phyloP scores from a whole-genome alignment of 2,888 invertebrate species.

The Apantesis nais region DNA sequence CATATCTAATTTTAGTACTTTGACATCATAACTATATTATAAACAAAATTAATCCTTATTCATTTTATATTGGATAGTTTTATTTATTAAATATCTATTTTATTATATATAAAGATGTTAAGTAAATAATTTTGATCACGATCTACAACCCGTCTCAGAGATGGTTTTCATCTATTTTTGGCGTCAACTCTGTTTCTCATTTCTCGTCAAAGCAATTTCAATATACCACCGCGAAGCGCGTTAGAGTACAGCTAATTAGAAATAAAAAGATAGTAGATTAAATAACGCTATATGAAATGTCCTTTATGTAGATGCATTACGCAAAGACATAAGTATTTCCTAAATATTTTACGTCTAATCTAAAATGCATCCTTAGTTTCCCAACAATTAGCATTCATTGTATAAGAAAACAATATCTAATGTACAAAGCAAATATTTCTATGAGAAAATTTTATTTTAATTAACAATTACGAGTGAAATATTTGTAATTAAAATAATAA shows the following conservation, averaged over 20 bases:
- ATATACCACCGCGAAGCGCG: no score
- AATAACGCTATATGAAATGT: neutral
- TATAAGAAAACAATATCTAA: slow-evolving; percentile 18
- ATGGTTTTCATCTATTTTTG: no score
- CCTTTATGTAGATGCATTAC: neutral
- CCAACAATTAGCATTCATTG: slow-evolving; percentile 23
- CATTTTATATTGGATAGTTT: neutral
- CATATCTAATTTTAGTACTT: neutral
- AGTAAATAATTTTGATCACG: no score
- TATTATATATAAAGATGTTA: no score
- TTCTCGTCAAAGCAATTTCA: no score
- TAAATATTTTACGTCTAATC: slow-evolving; percentile 12
- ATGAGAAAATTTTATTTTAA: slow-evolving; percentile 21
- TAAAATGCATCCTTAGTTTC: slow-evolving; percentile 19
- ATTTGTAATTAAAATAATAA: slow-evolving; percentile 3
- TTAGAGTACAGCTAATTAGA: no score
- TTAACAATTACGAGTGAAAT: slow-evolving; percentile 6
- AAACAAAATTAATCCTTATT: neutral
- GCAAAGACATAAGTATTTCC: neutral
- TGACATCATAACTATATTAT: neutral
- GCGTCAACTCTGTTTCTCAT: no score
- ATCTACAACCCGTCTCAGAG: no score
- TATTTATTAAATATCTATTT: no score
- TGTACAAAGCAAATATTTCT: slow-evolving; percentile 25
- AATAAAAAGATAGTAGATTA: neutral